These are phyloP conservation scores for Creontiades dilutus DNA, from an alignment of 2,888 invertebrate species.

Conservation along the genomic window DNA sequence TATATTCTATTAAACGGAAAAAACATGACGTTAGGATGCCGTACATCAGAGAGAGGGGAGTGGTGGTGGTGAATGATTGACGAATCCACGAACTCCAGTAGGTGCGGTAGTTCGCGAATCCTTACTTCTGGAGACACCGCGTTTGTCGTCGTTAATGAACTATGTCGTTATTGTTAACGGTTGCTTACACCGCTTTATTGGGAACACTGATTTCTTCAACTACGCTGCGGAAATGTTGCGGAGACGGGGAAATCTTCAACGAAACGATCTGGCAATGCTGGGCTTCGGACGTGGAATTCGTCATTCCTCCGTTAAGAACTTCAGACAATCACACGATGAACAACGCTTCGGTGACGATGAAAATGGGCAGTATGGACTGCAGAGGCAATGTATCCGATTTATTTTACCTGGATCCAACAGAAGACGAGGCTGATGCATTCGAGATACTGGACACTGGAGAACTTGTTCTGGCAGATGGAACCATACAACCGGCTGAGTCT, in stretches of 20 bases:
- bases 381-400: conserved; percentile 63
- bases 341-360: background rate
- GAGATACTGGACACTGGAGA: conserved; percentile 64
- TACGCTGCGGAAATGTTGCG: conserved; percentile 42
- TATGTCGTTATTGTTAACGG: too few relatives aligned
- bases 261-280: conserved; percentile 9
- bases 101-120: too few relatives aligned
- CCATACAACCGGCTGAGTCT: conserved; percentile 17
- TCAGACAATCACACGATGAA: background rate
- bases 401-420: conserved; percentile 68
- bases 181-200: too few relatives aligned
- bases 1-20: too few relatives aligned
- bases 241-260: conserved; percentile 13
- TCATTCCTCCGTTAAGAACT: background rate
- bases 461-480: conserved; percentile 49
- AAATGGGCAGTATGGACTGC: conserved; percentile 53
- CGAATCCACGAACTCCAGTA: too few relatives aligned
- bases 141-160: background rate
- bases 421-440: conserved; percentile 70
- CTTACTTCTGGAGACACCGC: too few relatives aligned
- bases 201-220: too few relatives aligned
- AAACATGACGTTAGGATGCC: too few relatives aligned
- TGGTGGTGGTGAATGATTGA: too few relatives aligned
- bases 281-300: background rate
- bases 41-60: too few relatives aligned